Evolutionary conservation across 2,888 invertebrate species (phyloP), one percentile per base, ranked within the genome.

Genomic region (Chydorus sphaericus): DNA sequence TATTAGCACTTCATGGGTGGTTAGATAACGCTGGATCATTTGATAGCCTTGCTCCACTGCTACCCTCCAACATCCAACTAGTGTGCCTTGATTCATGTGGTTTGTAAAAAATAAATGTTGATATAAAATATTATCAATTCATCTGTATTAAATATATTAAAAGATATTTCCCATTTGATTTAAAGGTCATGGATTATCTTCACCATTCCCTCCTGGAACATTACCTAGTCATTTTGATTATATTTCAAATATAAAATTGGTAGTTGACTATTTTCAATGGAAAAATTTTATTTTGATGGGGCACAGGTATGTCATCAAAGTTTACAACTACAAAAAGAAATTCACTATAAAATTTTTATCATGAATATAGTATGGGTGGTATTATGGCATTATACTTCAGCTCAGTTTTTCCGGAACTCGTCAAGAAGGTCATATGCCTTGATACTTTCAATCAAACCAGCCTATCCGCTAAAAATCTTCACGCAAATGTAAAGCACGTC

Each of bases 11-110:
- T 55, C 74, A 75, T 60, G 73, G 73, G 3, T 66, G 66, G 66
- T 65, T 64, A 59, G 74, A 75, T 60, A 75, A 75, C 62, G 68
- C 69, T 38, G 71, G 71, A 18, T 62, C 72, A 3, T 75, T 71
- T 61, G 70, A 71, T 56, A 64, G 67, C 28, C 62, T 75, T 18
- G 65, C 71, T 48, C 64, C 68, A 2, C 56, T 68, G 26, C 62
- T 75, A 10, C 76, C 79, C 4, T 68, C 75, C 2, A 52, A 63
- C 53, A 39, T 62, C 4, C 61, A 62, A 31, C 52, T 67, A 4
- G 62, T 68, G 20, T 65, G 66, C 6, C 54, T 67, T 29, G 68
- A 68, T 59, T 59, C 65, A 31, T 62, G 65, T 48, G 67, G 68
- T 11, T 66, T 44, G 20, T 7, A 44, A 44, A 5, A 8, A 8